Base-by-base conservation (phyloP, 2,797 vertebrate genomes). In the Coranthus polyacanthus region DNA sequence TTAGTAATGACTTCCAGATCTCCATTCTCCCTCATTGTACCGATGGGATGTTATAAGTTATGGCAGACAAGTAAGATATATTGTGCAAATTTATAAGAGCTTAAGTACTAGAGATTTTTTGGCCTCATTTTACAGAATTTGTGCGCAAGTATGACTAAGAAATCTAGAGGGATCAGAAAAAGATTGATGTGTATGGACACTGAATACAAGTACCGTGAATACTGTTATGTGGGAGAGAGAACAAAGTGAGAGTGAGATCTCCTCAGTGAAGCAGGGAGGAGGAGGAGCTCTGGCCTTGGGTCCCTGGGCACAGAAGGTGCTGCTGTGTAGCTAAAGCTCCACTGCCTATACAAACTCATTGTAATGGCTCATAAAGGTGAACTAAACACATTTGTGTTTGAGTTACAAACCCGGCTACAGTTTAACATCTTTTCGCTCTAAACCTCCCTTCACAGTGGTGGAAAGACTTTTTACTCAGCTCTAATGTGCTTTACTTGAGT, bases 281-380 rank as follows among this genome's bases (percentile, higher is more conserved):
- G 84, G 94, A 93, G 95, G 94, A 95, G 93, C 90, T 80, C 65
- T 94, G 94, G 91, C 93, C 90, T 94, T 92, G 95, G 96, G 93
- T 94, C 94, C 94, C 95, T 95, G 94, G 95, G 95, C 93, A 94
- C 95, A 94, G 94, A 92, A 94, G 95, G 95, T 94, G 95, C 94
- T 93, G 86, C 89, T 85, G 73, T 72, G 67, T 38, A 81, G 68
- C 73, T 68, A 46, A 75, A 82, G 74, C 78, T 84, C 46, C 67
- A 42, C 63, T 75, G 75, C 67, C 50, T 82, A 44, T 76, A 75
- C 52, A 78, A 59, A 74, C 71, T 63, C 68, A 64, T 63, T 77
- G 32, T 73, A 68, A 62, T 20, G 56, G 61, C 49, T 74, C 41
- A 37, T 17, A 20, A 18, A 70, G 1, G 13, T 58, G 34, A 70